These are phyloP conservation scores for Meteorus cinctellus DNA, from an alignment of 2,888 invertebrate species.

Conservation along the genomic window DNA sequence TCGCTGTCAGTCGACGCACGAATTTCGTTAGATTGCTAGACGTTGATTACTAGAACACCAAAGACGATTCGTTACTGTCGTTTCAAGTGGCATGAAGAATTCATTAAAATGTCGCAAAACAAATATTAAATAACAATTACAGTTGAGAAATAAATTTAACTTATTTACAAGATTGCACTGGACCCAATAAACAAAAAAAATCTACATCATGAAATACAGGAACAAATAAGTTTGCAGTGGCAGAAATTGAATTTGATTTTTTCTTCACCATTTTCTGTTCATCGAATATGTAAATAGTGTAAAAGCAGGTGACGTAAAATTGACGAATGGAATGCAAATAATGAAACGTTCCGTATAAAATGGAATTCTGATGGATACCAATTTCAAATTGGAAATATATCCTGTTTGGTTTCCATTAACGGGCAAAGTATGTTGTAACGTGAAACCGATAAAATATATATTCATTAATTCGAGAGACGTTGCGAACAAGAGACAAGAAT, in stretches of 20 bases:
- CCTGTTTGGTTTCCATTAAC: constrained; percentile 3
- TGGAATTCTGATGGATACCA: neutral
- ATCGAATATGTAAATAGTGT: no score
- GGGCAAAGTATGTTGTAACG: neutral
- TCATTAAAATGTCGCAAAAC: neutral
- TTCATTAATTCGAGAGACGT: neutral
- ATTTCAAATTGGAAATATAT: neutral
- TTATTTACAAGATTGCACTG: neutral
- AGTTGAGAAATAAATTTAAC: neutral
- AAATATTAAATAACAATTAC: neutral
- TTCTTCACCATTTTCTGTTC: no score
- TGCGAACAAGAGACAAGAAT: neutral
- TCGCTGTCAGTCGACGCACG: constrained; percentile 12
- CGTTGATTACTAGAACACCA: constrained; percentile 29
- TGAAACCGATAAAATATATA: neutral
- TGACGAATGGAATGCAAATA: constrained; percentile 20
- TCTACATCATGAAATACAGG: neutral
- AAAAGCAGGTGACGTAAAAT: neutral
- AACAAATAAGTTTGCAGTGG: no score
- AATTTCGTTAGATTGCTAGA: constrained; percentile 21
- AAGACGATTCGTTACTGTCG: constrained; percentile 33
- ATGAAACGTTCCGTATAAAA: neutral
- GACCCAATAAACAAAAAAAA: neutral
- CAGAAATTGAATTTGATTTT: no score
- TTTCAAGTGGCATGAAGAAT: constrained; percentile 27